Percentiles rank a stretch among this genome's conserved stretches.
Evolutionary conservation across 1,140 invertebrate species (phyloP).

Genomic region (Paraescarpia echinospica): DNA sequence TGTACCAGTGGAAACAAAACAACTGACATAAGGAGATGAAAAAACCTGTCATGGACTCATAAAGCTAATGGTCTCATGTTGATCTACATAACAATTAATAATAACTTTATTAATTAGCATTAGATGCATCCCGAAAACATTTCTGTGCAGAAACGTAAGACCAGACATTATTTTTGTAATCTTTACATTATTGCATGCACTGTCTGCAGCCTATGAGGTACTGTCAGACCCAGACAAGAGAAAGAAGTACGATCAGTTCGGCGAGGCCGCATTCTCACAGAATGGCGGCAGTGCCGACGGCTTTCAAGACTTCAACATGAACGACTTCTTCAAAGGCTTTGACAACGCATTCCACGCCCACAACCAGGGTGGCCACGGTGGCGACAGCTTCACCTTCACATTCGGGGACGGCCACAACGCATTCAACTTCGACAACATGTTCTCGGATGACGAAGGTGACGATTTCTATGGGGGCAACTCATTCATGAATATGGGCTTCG

Average conservation of each 20-base stretch:
- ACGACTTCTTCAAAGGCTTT: slow-evolving; percentile 47
- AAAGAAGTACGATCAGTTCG: slow-evolving; percentile 90
- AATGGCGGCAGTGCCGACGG: slow-evolving; percentile 30
- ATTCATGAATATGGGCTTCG: slow-evolving; percentile 17
- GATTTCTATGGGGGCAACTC: slow-evolving; percentile 13
- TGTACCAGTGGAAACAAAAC: too few species aligned
- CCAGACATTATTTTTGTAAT: too few species aligned
- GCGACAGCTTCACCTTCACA: neutral
- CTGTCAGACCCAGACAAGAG: slow-evolving; percentile 89
- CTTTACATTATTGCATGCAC: neutral
- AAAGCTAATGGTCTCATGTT: too few species aligned
- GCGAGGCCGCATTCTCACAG: slow-evolving; percentile 51
- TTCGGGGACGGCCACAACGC: neutral
- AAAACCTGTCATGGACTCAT: too few species aligned
- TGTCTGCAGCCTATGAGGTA: slow-evolving; percentile 82
- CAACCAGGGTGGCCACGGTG: neutral
- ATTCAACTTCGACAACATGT: slow-evolving; percentile 29
- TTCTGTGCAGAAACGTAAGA: too few species aligned
- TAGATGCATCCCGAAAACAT: too few species aligned
- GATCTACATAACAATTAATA: too few species aligned
- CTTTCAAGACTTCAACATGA: slow-evolving; percentile 43
- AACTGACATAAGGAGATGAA: too few species aligned
- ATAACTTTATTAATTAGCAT: too few species aligned
- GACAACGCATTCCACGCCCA: slow-evolving; percentile 22
- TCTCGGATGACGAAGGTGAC: slow-evolving; percentile 21